Conservation (phyloP, 2,888 invertebrate species). For the Drosophila picticornis region DNA sequence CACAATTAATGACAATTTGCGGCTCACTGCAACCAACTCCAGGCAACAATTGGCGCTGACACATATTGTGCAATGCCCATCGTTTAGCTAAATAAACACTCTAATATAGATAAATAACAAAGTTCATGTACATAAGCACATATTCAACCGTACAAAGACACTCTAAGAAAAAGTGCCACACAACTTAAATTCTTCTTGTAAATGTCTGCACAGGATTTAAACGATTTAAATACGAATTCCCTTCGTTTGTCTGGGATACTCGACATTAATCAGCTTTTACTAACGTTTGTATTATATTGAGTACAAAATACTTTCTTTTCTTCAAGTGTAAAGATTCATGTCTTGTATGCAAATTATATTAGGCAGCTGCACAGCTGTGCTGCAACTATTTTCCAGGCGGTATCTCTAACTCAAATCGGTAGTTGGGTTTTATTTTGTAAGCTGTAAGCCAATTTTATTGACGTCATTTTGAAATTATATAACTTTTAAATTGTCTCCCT, state of each 20-base stretch:
- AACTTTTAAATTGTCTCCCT: background rate
- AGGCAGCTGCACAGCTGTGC: constrained; percentile 37
- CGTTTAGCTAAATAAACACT: constrained; percentile 54
- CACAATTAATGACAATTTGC: constrained; percentile 76
- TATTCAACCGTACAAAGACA: constrained; percentile 5
- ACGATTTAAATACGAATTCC: background rate
- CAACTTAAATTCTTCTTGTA: background rate
- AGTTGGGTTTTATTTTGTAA: background rate
- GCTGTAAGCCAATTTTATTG: constrained; percentile 3
- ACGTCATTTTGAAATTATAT: background rate
- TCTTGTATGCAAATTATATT: constrained; percentile 51
- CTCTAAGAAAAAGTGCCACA: background rate
- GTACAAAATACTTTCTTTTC: background rate
- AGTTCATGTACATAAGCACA: constrained; percentile 21
- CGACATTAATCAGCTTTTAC: background rate
- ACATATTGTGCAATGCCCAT: constrained; percentile 66
- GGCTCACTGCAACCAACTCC: constrained; percentile 34
- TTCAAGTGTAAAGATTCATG: background rate
- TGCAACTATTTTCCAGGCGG: background rate
- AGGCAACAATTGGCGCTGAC: constrained; percentile 65
- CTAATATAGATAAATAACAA: constrained; percentile 32
- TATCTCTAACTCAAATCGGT: background rate
- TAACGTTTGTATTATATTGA: background rate
- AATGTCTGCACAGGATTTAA: background rate
- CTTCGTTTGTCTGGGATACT: background rate